Evolutionary conservation across 2,797 vertebrate species (phyloP).

Genomic region (Malacoraja senta): DNA sequence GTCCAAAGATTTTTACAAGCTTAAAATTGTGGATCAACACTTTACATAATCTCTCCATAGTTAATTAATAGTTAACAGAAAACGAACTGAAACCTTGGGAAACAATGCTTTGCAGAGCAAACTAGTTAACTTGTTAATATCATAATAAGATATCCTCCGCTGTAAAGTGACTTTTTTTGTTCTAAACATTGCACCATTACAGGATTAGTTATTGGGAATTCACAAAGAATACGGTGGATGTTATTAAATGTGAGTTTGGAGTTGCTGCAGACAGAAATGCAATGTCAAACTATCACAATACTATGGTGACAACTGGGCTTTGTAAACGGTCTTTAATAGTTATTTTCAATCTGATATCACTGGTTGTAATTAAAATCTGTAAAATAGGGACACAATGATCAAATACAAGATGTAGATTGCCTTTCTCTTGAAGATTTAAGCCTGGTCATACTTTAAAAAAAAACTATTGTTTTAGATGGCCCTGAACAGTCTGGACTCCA

Average conservation of each 20-base stretch:
- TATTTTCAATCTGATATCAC: not conserved
- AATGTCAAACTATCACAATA: not conserved
- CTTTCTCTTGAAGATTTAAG: not conserved
- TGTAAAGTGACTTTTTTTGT: not conserved
- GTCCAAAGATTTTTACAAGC: not conserved
- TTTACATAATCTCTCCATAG: not conserved
- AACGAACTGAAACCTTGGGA: not conserved
- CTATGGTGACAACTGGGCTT: not conserved
- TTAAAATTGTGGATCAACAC: not conserved
- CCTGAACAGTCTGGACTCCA: not conserved
- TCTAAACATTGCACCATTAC: not conserved
- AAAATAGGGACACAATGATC: not conserved
- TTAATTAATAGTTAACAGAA: conserved; percentile 17
- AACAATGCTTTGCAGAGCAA: not conserved
- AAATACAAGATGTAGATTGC: not conserved
- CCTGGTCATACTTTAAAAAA: not conserved
- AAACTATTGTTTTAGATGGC: not conserved
- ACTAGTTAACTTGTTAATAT: conserved; percentile 18
- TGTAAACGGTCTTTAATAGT: not conserved
- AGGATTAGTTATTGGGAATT: not conserved
- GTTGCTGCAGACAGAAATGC: not conserved
- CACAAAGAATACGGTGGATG: not conserved
- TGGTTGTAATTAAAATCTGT: not conserved
- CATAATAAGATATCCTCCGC: not conserved
- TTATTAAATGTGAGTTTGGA: not conserved